Percentiles rank a stretch among this genome's conserved stretches.
Conservation (phyloP, 2,113 vertebrate genomes). For the Todiramphus chloris region DNA sequence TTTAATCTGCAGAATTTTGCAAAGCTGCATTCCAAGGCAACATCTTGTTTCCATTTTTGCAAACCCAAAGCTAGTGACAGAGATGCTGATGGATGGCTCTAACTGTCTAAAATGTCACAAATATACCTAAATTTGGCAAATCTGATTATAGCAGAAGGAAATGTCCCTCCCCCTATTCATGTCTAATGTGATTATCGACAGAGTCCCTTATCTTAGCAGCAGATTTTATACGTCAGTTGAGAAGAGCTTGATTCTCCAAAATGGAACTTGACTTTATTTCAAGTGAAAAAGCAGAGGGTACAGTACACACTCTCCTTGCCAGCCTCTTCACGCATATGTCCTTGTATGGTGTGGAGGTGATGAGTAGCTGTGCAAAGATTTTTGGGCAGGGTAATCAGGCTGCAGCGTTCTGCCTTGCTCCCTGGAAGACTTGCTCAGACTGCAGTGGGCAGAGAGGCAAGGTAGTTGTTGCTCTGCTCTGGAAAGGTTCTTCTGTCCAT, state of each 20-base stretch:
- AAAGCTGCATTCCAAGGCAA: constrained; percentile 37
- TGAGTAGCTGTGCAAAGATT: neutral
- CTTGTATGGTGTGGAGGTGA: neutral
- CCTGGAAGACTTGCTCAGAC: neutral
- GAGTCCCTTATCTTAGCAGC: constrained; percentile 17
- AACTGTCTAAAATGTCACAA: constrained; percentile 62
- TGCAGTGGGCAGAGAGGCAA: neutral
- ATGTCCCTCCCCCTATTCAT: constrained; percentile 36
- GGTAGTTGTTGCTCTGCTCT: neutral
- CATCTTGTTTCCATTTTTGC: constrained; percentile 55
- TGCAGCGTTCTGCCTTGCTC: neutral
- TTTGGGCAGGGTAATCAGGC: neutral
- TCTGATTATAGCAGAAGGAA: constrained; percentile 24
- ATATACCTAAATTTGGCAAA: constrained; percentile 43
- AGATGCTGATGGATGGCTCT: constrained; percentile 39
- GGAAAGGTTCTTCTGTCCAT: neutral
- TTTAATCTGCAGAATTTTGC: neutral
- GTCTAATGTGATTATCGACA: constrained; percentile 41
- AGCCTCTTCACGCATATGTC: neutral
- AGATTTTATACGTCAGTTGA: constrained; percentile 25
- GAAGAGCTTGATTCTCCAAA: neutral
- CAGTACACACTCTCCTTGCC: neutral
- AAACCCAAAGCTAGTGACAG: constrained; percentile 42
- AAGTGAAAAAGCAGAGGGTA: constrained; percentile 35
- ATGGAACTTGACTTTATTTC: constrained; percentile 28